A percentile compares a stretch with the other conserved stretches of the same genome.
phyloP scores from a whole-genome alignment of 2,888 invertebrate genomes.

The Epinotia brunnichana region DNA sequence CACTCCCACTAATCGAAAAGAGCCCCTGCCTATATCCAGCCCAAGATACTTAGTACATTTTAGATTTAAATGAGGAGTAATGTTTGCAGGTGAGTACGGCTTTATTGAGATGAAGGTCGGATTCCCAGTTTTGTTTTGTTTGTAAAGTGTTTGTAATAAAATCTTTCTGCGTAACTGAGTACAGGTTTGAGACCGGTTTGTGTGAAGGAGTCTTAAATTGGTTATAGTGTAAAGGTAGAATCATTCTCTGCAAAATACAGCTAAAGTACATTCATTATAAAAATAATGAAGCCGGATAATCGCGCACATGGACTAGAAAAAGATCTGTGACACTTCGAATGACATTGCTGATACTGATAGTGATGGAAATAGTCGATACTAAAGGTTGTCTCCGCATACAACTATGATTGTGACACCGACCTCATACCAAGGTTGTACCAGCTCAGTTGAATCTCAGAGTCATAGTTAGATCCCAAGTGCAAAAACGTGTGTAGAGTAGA shows the following conservation, averaged over 20 bases:
- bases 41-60: slow-evolving; percentile 21
- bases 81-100: slow-evolving; percentile 44
- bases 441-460: too few relatives aligned
- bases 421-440: too few relatives aligned
- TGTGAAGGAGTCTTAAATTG: slow-evolving; percentile 12
- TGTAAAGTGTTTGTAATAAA: slow-evolving; percentile 31
- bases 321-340: too few relatives aligned
- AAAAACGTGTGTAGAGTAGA: too few relatives aligned
- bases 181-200: slow-evolving; percentile 33
- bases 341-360: too few relatives aligned
- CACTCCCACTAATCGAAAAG: slow-evolving; percentile 16
- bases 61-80: slow-evolving; percentile 7
- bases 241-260: neutral
- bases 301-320: neutral
- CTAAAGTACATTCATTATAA: neutral
- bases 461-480: too few relatives aligned
- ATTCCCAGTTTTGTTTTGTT: slow-evolving; percentile 41
- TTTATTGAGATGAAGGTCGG: slow-evolving; percentile 46
- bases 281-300: neutral
- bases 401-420: too few relatives aligned
- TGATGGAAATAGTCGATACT: too few relatives aligned
- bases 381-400: too few relatives aligned
- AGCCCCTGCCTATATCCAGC: slow-evolving; percentile 1
- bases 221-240: slow-evolving; percentile 8
- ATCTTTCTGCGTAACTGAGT: slow-evolving; percentile 32